Evolutionary conservation across 2,888 invertebrate species (phyloP), one percentile per base, ranked within the genome.

Genomic region (Caenorhabditis uteleia): DNA sequence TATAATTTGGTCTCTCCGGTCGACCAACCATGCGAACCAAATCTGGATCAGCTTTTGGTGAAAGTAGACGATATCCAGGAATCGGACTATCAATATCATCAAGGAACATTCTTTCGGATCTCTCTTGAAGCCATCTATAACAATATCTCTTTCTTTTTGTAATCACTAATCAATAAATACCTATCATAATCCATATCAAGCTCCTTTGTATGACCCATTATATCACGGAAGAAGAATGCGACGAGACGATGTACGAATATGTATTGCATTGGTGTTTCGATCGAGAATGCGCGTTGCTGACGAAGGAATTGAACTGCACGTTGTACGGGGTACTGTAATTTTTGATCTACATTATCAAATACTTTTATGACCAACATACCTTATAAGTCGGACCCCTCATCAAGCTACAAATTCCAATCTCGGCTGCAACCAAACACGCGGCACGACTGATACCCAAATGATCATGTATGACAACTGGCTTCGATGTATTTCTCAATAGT

Each of bases 1-100:
- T 49, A 49, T 60, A 67, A 36, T 69, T 69, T 1, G 72, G 72
- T 27, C 72, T 47, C 29, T 53, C 56, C 1, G 72, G 69, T 20
- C 69, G 48, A 25, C 68, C 58, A 10, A 74, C 75, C 64, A 74
- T 61, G 23, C 77, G 65, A 18, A 81, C 69, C 38, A 81, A 58
- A 47, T 81, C 81, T n/a, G 79, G 81, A 45, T 81, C 81, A 25
- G 78, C 69, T 14, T 62, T 64, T 7, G 81, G 81, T 92, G 87
- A 77, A 92, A 95, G 69, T 93, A 77, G 64, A 18, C 77, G 72
- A 64, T 75, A 77, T 26, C 77, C 77, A 20, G 80, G 78, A 21
- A 79, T 70, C 27, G 73, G 66, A 34, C 53, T 57, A 27, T 50
- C 36, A 23, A 73, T 48, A 27, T 79, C 78, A 26, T 79, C 77